Percentiles rank a stretch among this genome's conserved stretches.
phyloP scores from a whole-genome alignment of 2,888 invertebrate species.

The Clusia tigrina region DNA sequence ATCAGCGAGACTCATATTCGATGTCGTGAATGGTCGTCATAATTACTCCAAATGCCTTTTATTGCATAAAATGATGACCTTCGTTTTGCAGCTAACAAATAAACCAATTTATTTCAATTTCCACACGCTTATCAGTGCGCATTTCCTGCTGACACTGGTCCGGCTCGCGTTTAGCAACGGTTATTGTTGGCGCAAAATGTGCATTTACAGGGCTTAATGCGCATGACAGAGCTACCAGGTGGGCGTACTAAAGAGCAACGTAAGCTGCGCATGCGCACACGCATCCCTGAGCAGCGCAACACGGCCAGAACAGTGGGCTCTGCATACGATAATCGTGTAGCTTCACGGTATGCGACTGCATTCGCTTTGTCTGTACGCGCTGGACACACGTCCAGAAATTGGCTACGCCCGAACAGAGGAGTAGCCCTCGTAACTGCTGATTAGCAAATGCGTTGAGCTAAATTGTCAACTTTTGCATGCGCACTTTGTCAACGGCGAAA shows the following conservation, averaged over 20 bases:
- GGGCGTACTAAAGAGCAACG: not conserved
- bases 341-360: not conserved
- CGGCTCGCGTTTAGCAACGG: slow-evolving; percentile 27
- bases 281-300: not conserved
- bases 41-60: too few relatives aligned
- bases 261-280: slow-evolving; percentile 7
- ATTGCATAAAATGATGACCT: too few relatives aligned
- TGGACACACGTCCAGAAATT: too few relatives aligned
- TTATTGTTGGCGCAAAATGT: too few relatives aligned
- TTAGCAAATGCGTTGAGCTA: not conserved
- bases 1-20: too few relatives aligned
- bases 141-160: slow-evolving; percentile 32
- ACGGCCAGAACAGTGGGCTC: not conserved
- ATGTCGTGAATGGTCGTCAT: too few relatives aligned
- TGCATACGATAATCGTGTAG: not conserved
- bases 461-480: not conserved
- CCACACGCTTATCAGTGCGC: slow-evolving; percentile 30
- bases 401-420: too few relatives aligned
- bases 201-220: too few relatives aligned
- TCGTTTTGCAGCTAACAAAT: too few relatives aligned
- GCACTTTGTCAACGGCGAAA: not conserved
- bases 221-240: not conserved
- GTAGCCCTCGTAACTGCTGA: too few relatives aligned
- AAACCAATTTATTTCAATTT: slow-evolving; percentile 35
- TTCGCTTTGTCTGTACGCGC: not conserved